Base-by-base conservation (phyloP, 2,797 vertebrate species). In the Chloroceryle inda region DNA sequence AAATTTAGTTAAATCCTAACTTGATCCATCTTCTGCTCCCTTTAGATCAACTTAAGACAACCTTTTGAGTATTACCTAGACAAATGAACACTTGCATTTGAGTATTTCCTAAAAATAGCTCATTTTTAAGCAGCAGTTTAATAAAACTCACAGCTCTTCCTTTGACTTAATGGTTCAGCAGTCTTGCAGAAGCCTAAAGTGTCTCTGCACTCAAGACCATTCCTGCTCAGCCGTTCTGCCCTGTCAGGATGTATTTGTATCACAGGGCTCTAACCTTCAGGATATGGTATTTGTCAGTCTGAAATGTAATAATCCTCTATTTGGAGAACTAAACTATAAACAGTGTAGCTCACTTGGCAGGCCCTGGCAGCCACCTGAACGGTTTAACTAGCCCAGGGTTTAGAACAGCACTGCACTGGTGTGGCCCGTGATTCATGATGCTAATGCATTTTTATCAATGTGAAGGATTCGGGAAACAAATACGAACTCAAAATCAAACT, bases 41-140 rank as follows among this genome's bases (percentile, higher is more conserved):
- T 93, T 93, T 94, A 76, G 64, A 93, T 84, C 56, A 75, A 85
- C 61, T 88, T 83, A 55, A 94, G 87, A 37, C 80, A 79, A 44
- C 92, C 76, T 86, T 92, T 91, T 78, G 72, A 75, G 74, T 94
- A 50, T 90, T 63, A 47, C 82, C 89, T 82, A 94, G 44, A 85
- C 71, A 86, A 88, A 66, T 80, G 67, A 90, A 45, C 49, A 52
- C 37, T 83, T 7, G 13, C 3, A 1, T 82, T 94, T 76, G 83
- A 80, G 53, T 92, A 47, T 96, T 95, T 82, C 80, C 86, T 92
- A 87, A 96, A 96, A 97, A 87, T 92, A 96, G n/a, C 24, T 94
- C 24, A 11, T 58, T 82, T 78, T 64, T 74, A 86, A 95, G 67
- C 20, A 91, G 49, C 66, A 50, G 52, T 71, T 86, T 66, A 52